Evolutionary conservation across 2,113 vertebrate species (phyloP).

Genomic region (Chiloscyllium plagiosum): DNA sequence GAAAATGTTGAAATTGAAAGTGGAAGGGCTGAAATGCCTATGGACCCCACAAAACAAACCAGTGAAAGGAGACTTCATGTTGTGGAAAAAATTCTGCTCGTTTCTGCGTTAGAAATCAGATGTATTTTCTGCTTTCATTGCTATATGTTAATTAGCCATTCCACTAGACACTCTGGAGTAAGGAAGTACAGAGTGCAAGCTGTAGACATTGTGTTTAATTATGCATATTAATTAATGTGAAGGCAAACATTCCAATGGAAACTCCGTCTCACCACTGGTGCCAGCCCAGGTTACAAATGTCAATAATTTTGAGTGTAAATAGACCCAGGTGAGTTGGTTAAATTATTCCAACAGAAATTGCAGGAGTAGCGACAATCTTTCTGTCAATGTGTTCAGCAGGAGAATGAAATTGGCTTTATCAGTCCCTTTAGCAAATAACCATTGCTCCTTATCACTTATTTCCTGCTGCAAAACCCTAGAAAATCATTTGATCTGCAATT

Average conservation of each 20-base stretch:
- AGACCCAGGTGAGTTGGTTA: not conserved
- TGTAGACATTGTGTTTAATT: constrained; percentile 9
- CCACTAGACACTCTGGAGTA: not conserved
- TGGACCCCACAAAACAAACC: not conserved
- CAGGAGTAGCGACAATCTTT: not conserved
- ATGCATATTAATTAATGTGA: constrained; percentile 31
- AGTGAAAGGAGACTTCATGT: not conserved
- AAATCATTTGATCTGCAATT: not conserved
- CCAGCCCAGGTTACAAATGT: constrained; percentile 15
- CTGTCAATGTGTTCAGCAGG: not conserved
- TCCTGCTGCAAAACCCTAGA: not conserved
- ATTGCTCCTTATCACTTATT: not conserved
- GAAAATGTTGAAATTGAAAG: not conserved
- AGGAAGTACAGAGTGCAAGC: not conserved
- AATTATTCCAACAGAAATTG: not conserved
- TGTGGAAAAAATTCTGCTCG: not conserved
- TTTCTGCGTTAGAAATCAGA: not conserved
- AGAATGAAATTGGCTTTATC: not conserved
- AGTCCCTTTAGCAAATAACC: not conserved
- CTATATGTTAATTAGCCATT: not conserved
- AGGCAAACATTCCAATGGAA: constrained; percentile 15
- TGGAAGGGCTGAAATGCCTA: not conserved
- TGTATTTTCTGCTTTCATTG: not conserved
- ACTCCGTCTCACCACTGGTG: not conserved
- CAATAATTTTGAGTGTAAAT: constrained; percentile 9